These are phyloP conservation scores for Clostera curtula DNA, from an alignment of 2,888 invertebrate species.

Conservation along the genomic window DNA sequence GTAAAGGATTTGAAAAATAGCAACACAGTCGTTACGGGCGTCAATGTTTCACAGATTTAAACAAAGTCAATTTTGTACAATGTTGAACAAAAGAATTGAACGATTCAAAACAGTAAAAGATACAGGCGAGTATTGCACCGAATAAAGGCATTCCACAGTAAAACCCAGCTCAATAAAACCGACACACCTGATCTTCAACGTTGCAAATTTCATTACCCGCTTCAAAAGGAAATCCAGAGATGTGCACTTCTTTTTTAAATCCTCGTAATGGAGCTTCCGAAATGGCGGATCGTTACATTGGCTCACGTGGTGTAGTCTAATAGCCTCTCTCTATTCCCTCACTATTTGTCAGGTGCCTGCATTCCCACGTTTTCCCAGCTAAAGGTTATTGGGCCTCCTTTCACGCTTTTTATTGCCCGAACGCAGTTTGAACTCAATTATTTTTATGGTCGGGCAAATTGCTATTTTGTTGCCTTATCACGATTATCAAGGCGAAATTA, in stretches of 20 bases:
- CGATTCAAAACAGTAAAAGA: too few species aligned
- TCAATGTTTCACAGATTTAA: too few species aligned
- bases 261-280: conserved; percentile 46
- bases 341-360: conserved; percentile 58
- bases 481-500: conserved; percentile 68
- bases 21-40: too few species aligned
- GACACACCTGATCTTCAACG: background rate
- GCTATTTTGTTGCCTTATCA: conserved; percentile 74
- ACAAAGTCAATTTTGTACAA: too few species aligned
- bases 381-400: conserved; percentile 72
- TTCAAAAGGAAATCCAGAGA: conserved; percentile 17
- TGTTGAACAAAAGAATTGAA: too few species aligned
- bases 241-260: conserved; percentile 32
- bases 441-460: conserved; percentile 72
- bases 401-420: conserved; percentile 72
- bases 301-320: conserved; percentile 57
- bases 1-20: background rate
- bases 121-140: too few species aligned
- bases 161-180: background rate
- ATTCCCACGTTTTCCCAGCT: conserved; percentile 62
- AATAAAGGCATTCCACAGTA: too few species aligned
- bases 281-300: conserved; percentile 53
- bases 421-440: conserved; percentile 75
- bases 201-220: conserved; percentile 17
- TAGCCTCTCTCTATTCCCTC: conserved; percentile 61